These are phyloP conservation scores for Protonemura montana DNA, from an alignment of 2,888 invertebrate genomes.

Conservation along the genomic window DNA sequence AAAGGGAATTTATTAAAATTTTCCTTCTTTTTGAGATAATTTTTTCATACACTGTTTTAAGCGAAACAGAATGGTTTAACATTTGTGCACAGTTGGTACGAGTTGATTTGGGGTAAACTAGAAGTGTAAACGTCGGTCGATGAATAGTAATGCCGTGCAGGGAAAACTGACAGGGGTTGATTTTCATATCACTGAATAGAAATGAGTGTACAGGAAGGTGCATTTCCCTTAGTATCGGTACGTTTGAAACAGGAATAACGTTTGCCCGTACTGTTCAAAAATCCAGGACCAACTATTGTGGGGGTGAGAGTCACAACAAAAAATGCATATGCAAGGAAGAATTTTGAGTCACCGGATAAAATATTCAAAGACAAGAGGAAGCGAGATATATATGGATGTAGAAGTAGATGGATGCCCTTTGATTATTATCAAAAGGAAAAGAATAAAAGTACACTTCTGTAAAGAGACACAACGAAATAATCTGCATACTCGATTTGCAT, in stretches of 20 bases:
- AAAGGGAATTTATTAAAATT: too few species aligned
- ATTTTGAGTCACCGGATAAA: not conserved
- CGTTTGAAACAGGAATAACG: not conserved
- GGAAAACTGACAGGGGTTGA: not conserved
- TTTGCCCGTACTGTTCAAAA: not conserved
- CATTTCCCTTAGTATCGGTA: not conserved
- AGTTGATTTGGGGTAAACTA: not conserved
- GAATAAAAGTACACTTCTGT: constrained; percentile 33
- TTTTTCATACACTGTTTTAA: too few species aligned
- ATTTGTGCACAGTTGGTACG: not conserved
- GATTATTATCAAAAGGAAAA: constrained; percentile 35
- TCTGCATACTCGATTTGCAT: constrained; percentile 36
- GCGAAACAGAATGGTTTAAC: too few species aligned
- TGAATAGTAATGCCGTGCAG: not conserved
- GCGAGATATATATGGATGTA: not conserved
- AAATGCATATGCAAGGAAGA: constrained; percentile 2
- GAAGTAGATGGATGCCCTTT: constrained; percentile 21
- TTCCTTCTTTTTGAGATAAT: too few species aligned
- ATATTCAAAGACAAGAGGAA: constrained; percentile 8
- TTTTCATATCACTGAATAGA: not conserved
- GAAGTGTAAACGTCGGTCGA: not conserved
- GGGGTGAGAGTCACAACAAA: too few species aligned
- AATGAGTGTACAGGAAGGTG: not conserved
- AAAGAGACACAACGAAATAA: constrained; percentile 34
- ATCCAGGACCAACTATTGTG: not conserved